Conservation (phyloP, 2,797 vertebrate genomes). For the Myotis planiceps region DNA sequence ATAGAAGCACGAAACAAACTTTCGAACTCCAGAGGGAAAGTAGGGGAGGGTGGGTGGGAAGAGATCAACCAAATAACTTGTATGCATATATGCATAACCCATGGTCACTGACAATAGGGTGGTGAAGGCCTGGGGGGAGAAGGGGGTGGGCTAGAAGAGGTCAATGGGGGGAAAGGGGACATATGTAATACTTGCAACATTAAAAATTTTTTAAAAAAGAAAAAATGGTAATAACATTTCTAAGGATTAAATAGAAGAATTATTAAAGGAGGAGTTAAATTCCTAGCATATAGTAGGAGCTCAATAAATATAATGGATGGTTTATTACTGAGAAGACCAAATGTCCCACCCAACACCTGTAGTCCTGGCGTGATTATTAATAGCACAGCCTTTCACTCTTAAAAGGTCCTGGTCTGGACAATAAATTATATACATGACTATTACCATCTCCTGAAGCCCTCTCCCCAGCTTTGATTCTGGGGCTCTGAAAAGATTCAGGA, state of each 20-base stretch:
- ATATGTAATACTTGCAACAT: no score
- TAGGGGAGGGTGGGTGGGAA: no score
- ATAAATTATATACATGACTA: not conserved
- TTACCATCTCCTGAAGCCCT: not conserved
- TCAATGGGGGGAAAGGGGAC: no score
- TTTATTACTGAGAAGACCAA: not conserved
- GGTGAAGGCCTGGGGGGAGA: no score
- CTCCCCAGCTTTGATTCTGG: not conserved
- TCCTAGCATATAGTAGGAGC: not conserved
- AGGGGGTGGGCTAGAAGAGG: no score
- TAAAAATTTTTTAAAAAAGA: no score
- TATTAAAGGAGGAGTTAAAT: not conserved
- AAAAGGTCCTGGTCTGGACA: not conserved
- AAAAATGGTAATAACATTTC: not conserved
- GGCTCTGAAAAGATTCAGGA: not conserved
- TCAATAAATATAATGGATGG: slow-evolving; percentile 25
- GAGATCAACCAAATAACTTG: no score
- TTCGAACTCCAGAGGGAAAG: no score
- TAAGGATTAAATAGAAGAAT: slow-evolving; percentile 17
- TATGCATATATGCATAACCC: no score
- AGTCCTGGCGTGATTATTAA: not conserved
- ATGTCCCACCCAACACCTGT: not conserved
- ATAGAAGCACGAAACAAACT: no score
- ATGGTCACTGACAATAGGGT: no score
- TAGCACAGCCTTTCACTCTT: not conserved